These are phyloP conservation scores for Drosophila nikananu DNA, from an alignment of 1,140 invertebrate genomes.

Conservation along the genomic window DNA sequence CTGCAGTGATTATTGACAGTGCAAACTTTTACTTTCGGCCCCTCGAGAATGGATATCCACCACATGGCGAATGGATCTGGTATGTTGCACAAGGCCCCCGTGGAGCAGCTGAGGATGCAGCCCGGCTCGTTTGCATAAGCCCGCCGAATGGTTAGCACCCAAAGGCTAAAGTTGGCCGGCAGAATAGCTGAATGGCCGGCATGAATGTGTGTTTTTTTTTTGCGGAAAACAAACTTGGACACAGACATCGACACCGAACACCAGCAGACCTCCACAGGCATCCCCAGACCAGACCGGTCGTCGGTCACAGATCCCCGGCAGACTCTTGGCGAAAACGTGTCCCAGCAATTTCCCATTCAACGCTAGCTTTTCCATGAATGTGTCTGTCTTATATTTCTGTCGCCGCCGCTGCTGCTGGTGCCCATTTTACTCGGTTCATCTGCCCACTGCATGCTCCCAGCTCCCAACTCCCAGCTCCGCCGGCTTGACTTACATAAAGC, in stretches of 20 bases:
- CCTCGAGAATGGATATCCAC: constrained; percentile 41
- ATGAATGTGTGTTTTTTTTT: constrained; percentile 45
- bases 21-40: constrained; percentile 69
- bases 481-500: constrained; percentile 79
- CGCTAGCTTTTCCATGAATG: constrained; percentile 62
- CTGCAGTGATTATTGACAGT: constrained; percentile 38
- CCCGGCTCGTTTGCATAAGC: constrained; percentile 66
- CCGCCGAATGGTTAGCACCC: constrained; percentile 58
- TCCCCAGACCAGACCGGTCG: constrained; percentile 31
- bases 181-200: constrained; percentile 60
- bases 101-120: constrained; percentile 33
- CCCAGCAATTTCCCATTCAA: constrained; percentile 76
- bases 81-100: constrained; percentile 54
- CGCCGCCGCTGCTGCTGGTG: constrained; percentile 38
- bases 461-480: constrained; percentile 6
- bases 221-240: constrained; percentile 53
- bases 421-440: constrained; percentile 56
- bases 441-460: constrained; percentile 47
- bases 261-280: constrained; percentile 25
- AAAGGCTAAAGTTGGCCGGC: constrained; percentile 75
- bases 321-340: constrained; percentile 72
- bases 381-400: constrained; percentile 25
- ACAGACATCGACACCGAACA: constrained; percentile 46
- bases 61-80: constrained; percentile 50
- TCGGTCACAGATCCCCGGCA: constrained; percentile 32